Evolutionary conservation across 2,113 vertebrate species (phyloP), one percentile per base, ranked within the genome.

Genomic region (rabbit (Oryctolagus cuniculus)): DNA sequence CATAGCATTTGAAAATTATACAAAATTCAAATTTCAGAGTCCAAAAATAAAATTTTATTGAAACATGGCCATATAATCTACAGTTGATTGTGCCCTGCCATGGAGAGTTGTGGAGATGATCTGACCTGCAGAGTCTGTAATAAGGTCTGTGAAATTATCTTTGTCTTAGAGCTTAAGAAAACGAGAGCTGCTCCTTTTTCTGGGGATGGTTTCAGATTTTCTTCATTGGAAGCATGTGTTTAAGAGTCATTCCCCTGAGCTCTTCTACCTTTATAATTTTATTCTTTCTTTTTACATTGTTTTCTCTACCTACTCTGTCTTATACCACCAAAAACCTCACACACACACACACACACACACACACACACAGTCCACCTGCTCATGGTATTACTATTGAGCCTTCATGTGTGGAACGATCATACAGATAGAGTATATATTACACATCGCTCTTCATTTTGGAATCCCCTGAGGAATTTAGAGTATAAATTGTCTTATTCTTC

Each of bases 141-240:
- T 67, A 88, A n/a, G 91, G n/a, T 6, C 10, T 90, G 7, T 97
- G 53, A 92, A 80, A 90, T 89, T 87, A 63, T 44, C 78, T 94
- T 86, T 21, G 77, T 92, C 89, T 92, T 89, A 89, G 67, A 93
- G 16, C 49, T 83, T 95, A 53, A 83, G 69, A 55, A 82, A 93
- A 92, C 15, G 11, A 95, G 19, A 91, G 44, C 15, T 89, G 27
- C n/a, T 95, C 44, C 25, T 66, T 95, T 89, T 72, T 80, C 93
- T 38, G 2, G 3, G 3, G 2, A 53, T 82, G 34, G 1, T 55
- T 95, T 94, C 74, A 72, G 27, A 88, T 88, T 58, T 79, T 75
- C 94, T 36, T 95, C 3, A 73, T 2, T 90, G 10, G 67, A 96
- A 81, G 27, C 21, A 34, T 84, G 19, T 74, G 2, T 91, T 94